These are phyloP conservation scores for Galaxias olidus DNA, from an alignment of 2,797 vertebrate species.

Conservation along the genomic window DNA sequence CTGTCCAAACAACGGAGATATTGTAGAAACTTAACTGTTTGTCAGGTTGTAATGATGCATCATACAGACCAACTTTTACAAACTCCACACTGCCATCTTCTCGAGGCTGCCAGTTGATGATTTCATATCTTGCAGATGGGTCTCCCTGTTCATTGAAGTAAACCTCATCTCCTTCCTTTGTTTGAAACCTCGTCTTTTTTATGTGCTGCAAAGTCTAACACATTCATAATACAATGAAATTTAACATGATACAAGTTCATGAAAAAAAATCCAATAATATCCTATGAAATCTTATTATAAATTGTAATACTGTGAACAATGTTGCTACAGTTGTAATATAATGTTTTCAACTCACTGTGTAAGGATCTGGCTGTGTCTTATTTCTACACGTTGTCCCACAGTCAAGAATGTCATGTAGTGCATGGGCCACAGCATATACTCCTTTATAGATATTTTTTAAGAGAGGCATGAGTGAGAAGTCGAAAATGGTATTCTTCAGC, in stretches of 20 bases:
- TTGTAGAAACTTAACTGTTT: no score
- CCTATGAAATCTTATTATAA: not conserved
- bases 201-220: conserved; percentile 65
- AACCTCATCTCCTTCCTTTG: conserved; percentile 68
- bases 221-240: not conserved
- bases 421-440: conserved; percentile 70
- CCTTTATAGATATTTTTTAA: no score
- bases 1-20: no score
- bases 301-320: not conserved
- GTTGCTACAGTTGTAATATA: not conserved
- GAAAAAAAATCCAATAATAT: not conserved
- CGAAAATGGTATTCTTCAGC: conserved; percentile 57
- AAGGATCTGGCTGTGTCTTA: no score
- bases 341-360: no score
- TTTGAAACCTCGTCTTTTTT: conserved; percentile 51
- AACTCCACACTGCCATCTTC: conserved; percentile 52
- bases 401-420: conserved; percentile 59
- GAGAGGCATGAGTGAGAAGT: conserved; percentile 72
- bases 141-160: conserved; percentile 72
- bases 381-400: conserved; percentile 61
- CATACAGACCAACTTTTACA: conserved; percentile 71
- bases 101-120: conserved; percentile 73
- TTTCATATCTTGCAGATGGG: conserved; percentile 71
- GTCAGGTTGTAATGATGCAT: conserved; percentile 57
- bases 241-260: not conserved